A percentile compares a stretch with the other conserved stretches of the same genome.
Conservation (phyloP, 2,888 invertebrate species). For the Petrophora chlorosata region DNA sequence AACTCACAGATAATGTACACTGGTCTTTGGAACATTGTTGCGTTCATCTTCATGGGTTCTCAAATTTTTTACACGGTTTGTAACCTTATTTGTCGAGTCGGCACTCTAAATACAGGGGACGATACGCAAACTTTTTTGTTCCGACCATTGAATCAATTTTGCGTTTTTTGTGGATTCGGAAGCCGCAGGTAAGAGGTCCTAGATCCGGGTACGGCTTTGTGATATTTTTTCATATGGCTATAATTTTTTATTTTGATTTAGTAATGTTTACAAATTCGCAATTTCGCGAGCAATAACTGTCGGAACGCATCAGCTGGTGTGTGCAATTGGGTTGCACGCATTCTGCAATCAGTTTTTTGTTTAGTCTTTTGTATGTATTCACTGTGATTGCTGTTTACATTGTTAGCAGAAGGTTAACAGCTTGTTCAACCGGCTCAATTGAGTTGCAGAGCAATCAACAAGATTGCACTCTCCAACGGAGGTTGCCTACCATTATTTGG, state of each 20-base stretch:
- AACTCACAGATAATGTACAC: conserved; percentile 13
- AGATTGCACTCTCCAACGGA: not conserved
- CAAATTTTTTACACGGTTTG: conserved; percentile 69
- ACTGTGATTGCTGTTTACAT: conserved; percentile 31
- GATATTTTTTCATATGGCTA: conserved; percentile 49
- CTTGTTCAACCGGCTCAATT: conserved; percentile 21
- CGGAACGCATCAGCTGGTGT: conserved; percentile 73
- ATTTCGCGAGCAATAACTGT: conserved; percentile 78
- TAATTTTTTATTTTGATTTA: conserved; percentile 50
- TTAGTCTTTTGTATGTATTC: conserved; percentile 21
- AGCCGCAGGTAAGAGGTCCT: conserved; percentile 80
- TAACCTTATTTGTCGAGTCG: conserved; percentile 76
- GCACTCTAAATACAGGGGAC: conserved; percentile 75
- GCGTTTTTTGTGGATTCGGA: conserved; percentile 79
- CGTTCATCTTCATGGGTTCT: too few species aligned
- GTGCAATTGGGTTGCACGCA: conserved; percentile 65
- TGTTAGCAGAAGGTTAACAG: conserved; percentile 25
- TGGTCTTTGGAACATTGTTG: too few species aligned
- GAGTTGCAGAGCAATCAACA: conserved; percentile 3
- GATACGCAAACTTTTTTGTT: conserved; percentile 69
- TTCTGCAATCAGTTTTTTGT: conserved; percentile 34
- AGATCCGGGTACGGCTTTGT: conserved; percentile 77
- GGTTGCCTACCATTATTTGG: not conserved
- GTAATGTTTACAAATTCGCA: conserved; percentile 79
- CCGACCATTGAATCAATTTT: conserved; percentile 75